Evolutionary conservation across 2,888 invertebrate genomes (phyloP), one percentile per base, ranked within the genome.

Genomic region (Diplazon laetatorius): DNA sequence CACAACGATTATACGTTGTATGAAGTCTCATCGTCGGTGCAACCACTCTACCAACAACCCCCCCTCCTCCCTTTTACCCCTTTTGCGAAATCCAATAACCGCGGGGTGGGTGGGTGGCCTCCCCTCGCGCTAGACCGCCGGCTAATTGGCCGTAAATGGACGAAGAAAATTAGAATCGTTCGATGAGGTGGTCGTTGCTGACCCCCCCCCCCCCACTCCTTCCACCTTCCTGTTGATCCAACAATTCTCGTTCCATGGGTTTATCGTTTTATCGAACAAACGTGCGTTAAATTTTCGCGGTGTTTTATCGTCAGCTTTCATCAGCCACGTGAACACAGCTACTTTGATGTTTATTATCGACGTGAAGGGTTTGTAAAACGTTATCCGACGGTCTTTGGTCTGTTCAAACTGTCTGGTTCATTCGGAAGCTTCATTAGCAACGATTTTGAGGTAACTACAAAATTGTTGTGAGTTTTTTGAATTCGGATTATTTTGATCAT

Each of bases 91-190:
- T 84, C 77, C 82, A 81, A 85, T 85, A 80, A 73, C 62, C 50
- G 44, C 83, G 63, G 35, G 65, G 69, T 50, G 48, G 52, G 62
- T 50, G n/a, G 80, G 57, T 55, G 68, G 52, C 65, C n/a, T n/a
- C n/a, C n/a, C n/a, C n/a, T n/a, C n/a, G 77, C 76, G 68, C 80
- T 65, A 72, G 69, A 80, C 63, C 78, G 62, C 66, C 78, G n/a
- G 74, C 81, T 85, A 84, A 86, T 86, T 83, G 79, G 52, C 80
- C 83, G 83, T 83, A 83, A 85, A 85, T 83, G 80, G 80, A 85
- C 73, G 81, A 85, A 84, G 83, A 84, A 85, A 83, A 84, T 83
- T 84, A 83, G 82, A 82, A 82, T 83, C 62, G 44, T 50, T 14
- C 62, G 59, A 48, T 16, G 72, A 73, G 52, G 25, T 8, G 30